Percentiles rank a stretch among this genome's conserved stretches.
Conservation (phyloP, 2,113 vertebrate genomes). For the Motacilla alba region DNA sequence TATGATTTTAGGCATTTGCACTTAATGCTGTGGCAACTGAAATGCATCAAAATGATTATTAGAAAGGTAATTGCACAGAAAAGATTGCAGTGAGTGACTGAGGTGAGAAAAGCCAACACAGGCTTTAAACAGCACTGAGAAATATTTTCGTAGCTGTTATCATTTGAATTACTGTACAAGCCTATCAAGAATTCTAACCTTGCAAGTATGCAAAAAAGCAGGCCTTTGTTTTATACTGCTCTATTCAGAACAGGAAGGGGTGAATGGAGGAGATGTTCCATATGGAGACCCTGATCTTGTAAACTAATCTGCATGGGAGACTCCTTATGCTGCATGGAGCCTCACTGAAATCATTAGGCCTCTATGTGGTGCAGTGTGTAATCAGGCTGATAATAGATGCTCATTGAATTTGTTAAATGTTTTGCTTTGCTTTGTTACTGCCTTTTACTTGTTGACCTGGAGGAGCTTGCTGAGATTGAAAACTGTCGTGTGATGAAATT, state of each 20-base stretch:
- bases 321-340: slow-evolving; percentile 35
- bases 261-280: slow-evolving; percentile 31
- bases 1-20: neutral
- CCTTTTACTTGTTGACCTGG: slow-evolving; percentile 30
- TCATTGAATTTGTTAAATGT: slow-evolving; percentile 54
- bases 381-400: slow-evolving; percentile 59
- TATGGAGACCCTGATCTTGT: slow-evolving; percentile 36
- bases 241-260: neutral
- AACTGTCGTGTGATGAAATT: neutral
- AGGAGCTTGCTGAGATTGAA: neutral
- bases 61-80: neutral
- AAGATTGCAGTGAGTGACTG: neutral
- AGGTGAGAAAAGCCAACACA: neutral
- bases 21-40: neutral
- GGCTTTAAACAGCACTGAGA: neutral
- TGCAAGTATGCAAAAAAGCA: neutral
- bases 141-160: neutral
- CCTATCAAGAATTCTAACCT: neutral
- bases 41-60: neutral
- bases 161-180: neutral
- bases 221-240: neutral
- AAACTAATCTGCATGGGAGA: slow-evolving; percentile 47
- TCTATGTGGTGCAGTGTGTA: slow-evolving; percentile 26
- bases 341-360: slow-evolving; percentile 43
- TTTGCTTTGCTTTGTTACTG: slow-evolving; percentile 40